Evolutionary conservation across 1,140 invertebrate species (phyloP).

Genomic region (Drosophila kepulauana): DNA sequence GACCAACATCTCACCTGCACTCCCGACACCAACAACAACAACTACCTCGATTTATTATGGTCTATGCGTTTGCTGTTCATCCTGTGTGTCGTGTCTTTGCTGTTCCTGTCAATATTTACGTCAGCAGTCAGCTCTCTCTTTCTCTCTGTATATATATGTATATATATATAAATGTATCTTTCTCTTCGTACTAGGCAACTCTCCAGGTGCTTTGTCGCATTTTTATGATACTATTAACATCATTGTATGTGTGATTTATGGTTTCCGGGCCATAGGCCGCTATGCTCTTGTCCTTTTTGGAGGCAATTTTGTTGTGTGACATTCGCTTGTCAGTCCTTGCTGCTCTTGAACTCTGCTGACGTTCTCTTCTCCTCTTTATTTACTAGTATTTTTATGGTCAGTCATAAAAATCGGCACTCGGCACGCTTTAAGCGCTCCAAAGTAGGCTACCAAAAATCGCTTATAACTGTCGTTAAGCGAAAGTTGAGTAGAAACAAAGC

Average conservation of each 20-base stretch:
- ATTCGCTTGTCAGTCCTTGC: constrained; percentile 2
- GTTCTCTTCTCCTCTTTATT: constrained; percentile 23
- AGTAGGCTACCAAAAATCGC: constrained; percentile 58
- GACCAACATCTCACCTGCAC: constrained; percentile 34
- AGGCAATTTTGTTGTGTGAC: constrained; percentile 3
- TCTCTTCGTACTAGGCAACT: background rate
- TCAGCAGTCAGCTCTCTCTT: constrained; percentile 30
- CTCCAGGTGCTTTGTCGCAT: constrained; percentile 55
- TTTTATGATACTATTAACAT: constrained; percentile 80
- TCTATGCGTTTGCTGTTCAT: constrained; percentile 17
- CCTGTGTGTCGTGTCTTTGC: constrained; percentile 46
- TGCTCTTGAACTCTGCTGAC: constrained; percentile 57
- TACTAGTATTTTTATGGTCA: constrained; percentile 45
- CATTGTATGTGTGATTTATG: constrained; percentile 75
- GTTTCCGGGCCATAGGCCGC: constrained; percentile 21
- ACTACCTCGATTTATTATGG: constrained; percentile 32
- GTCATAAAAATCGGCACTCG: constrained; percentile 62
- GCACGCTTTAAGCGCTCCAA: constrained; percentile 22
- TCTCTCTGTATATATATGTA: background rate
- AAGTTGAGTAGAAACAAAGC: constrained; percentile 44
- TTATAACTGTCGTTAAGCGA: constrained; percentile 50
- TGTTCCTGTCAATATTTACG: constrained; percentile 58
- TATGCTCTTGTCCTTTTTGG: constrained; percentile 22
- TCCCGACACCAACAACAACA: background rate
- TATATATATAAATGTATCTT: background rate